Evolutionary conservation across 2,797 vertebrate genomes (phyloP).

Genomic region (Myoxocephalus aenaeus): DNA sequence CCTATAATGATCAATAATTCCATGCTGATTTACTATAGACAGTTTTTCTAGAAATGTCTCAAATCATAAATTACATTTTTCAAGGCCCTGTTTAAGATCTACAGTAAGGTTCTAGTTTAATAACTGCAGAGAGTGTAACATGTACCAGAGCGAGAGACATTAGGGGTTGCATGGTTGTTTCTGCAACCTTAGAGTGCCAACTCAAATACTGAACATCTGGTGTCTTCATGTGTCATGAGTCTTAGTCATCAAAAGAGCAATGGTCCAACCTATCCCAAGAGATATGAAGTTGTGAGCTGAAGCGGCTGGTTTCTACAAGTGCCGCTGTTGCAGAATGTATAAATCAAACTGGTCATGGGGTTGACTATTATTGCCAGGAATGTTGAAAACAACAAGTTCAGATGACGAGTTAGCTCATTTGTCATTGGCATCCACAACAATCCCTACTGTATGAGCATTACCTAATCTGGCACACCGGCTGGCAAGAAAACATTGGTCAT

Average conservation of each 20-base stretch:
- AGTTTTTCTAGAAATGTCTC: no score
- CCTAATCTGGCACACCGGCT: neutral
- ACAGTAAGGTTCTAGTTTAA: constrained; percentile 30
- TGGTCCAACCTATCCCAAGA: constrained; percentile 29
- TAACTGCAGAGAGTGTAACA: constrained; percentile 27
- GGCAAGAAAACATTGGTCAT: neutral
- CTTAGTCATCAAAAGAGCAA: constrained; percentile 57
- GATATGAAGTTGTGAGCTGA: constrained; percentile 36
- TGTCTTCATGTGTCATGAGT: constrained; percentile 42
- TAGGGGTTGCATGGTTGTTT: constrained; percentile 24
- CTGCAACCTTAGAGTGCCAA: constrained; percentile 47
- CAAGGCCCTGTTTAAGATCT: neutral
- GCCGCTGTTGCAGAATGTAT: constrained; percentile 17
- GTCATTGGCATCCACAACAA: constrained; percentile 12
- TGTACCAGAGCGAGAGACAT: constrained; percentile 14
- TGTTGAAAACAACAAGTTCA: constrained; percentile 24
- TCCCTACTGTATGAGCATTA: neutral
- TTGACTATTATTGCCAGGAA: constrained; percentile 3
- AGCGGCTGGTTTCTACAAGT: constrained; percentile 21
- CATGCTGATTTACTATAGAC: no score
- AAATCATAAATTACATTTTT: neutral
- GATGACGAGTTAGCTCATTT: constrained; percentile 13
- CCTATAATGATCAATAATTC: no score
- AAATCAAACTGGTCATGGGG: constrained; percentile 3
- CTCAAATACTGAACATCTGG: constrained; percentile 67